Conservation (phyloP, 1,140 invertebrate genomes). For the Eubasilissa regina region DNA sequence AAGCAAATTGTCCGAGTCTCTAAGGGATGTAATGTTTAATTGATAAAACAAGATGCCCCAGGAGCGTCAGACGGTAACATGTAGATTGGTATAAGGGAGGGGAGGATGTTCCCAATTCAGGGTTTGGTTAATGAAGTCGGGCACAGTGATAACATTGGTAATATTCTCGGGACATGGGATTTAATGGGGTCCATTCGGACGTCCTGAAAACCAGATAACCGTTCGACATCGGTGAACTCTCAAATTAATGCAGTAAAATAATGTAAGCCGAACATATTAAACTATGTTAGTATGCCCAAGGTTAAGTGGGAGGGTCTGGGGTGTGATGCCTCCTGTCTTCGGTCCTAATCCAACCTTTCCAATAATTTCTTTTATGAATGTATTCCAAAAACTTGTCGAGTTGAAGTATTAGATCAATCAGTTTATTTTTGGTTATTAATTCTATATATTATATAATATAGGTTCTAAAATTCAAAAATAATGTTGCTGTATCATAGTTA, state of each 20-base stretch:
- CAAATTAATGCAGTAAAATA: slow-evolving; percentile 7
- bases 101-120: neutral
- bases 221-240: slow-evolving; percentile 20
- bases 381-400: too few species aligned
- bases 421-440: too few species aligned
- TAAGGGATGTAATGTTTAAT: slow-evolving; percentile 42
- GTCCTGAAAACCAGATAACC: slow-evolving; percentile 15
- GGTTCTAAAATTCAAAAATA: too few species aligned
- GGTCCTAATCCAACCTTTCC: too few species aligned
- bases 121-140: slow-evolving; percentile 38
- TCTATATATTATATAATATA: too few species aligned
- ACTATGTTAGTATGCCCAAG: too few species aligned
- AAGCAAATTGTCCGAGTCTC: slow-evolving; percentile 8
- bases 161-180: slow-evolving; percentile 38
- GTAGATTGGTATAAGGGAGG: neutral
- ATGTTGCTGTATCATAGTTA: too few species aligned
- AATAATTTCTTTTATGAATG: too few species aligned
- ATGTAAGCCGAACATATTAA: slow-evolving; percentile 2
- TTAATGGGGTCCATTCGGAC: slow-evolving; percentile 32
- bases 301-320: too few species aligned
- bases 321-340: too few species aligned
- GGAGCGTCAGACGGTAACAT: neutral
- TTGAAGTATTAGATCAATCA: too few species aligned
- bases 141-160: slow-evolving; percentile 43
- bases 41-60: slow-evolving; percentile 46